Base-by-base conservation (phyloP, 2,888 invertebrate species). In the Ecdyonurus torrentis region DNA sequence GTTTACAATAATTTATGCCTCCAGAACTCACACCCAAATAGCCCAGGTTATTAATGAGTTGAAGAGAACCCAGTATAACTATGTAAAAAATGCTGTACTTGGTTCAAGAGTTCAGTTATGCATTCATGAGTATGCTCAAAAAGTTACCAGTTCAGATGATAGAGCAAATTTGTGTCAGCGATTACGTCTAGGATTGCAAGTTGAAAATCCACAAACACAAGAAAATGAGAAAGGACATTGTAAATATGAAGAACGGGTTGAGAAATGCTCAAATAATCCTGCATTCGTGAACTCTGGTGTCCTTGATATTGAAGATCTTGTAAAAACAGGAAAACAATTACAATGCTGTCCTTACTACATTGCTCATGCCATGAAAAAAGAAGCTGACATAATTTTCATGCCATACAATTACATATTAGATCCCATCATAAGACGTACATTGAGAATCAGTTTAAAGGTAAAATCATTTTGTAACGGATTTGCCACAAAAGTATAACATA, bases 391-490 rank as follows among this genome's bases (percentile, higher is more conserved):
- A 62, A 83, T 95, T 64, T 97, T 99, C 70, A 90, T 98, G 86
- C 99, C 99, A 0, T 99, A 99, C 73, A 99, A 99, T 78, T 99
- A 99, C 75, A 78, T 99, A 53, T 75, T 99, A 52, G 98, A 99
- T 78, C 88, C 92, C 1, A 88, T 88, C 74, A 83, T 0, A 89
- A 93, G 87, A 88, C 64, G 81, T 89, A 18, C 79, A 82, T 65
- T 69, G 84, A 15, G 73, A 70, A 67, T 74, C 73, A n/a, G n/a
- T n/a, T n/a, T n/a, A n/a, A n/a, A n/a, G n/a, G n/a, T n/a, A n/a
- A n/a, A n/a, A n/a, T n/a, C n/a, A n/a, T n/a, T n/a, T n/a, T n/a
- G n/a, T n/a, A n/a, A n/a, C n/a, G n/a, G n/a, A n/a, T n/a, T n/a
- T n/a, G n/a, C n/a, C n/a, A n/a, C n/a, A n/a, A n/a, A n/a, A n/a